Base-by-base conservation (phyloP, 2,113 vertebrate genomes). In the Macquaria ambigua region DNA sequence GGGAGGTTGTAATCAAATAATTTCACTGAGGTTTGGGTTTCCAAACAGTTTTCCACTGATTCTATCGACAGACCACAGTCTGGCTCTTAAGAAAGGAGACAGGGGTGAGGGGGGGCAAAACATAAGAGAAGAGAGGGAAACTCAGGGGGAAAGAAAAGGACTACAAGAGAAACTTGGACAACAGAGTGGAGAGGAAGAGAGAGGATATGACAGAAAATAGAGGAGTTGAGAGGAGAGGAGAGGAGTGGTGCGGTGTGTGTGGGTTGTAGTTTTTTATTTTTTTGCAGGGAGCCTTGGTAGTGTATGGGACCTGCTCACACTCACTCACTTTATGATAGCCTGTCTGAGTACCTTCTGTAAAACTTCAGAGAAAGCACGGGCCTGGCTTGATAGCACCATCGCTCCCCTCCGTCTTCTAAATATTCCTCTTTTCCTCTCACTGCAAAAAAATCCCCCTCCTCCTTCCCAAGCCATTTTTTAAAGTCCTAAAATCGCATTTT, bases 1-100 rank as follows among this genome's bases (percentile, higher is more conserved):
- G 87, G 85, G 90, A 89, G 90, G 89, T 86, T 93, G 91, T 93
- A 92, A 93, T 94, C 91, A 87, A 93, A 93, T 95, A 74, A 94
- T 93, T 91, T 91, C 83, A 85, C 87, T 89, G 90, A 93, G 91
- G 91, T 89, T 93, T 93, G 86, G 83, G 86, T 93, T 94, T 88
- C 90, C 93, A 94, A 93, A 93, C 87, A 69, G 89, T 92, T 95
- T 93, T 93, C 91, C 93, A 92, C 81, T 83, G 91, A 89, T 92
- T 93, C 90, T 90, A 89, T 92, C 79, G 74, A 89, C 85, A 87
- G 85, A 93, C 91, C 92, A 55, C 92, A 91, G 85, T 90, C 90
- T 93, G 84, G 88, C 76, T 77, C 77, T 75, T 80, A 72, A 75
- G 77, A 77, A 66, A 70, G 75, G 77, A 79, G 90, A 63, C 63